These are phyloP conservation scores for Gallinago paraguaiae DNA, from an alignment of 2,113 vertebrate genomes.

Conservation along the genomic window DNA sequence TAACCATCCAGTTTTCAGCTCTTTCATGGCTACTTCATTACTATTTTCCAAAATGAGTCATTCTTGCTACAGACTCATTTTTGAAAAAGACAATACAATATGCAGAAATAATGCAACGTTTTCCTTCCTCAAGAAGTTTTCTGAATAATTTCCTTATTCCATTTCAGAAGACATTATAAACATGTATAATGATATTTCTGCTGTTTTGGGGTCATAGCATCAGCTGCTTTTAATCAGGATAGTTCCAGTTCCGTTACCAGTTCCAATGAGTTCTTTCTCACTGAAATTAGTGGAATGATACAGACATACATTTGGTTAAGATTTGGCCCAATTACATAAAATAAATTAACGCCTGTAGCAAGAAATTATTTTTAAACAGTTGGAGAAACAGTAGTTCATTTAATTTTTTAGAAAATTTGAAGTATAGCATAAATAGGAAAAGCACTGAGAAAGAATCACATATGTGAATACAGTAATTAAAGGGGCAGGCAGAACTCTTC, in stretches of 20 bases:
- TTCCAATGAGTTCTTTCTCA: not conserved
- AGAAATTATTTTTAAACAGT: not conserved
- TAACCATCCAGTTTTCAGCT: not conserved
- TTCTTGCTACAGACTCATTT: not conserved
- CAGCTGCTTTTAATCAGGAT: not conserved
- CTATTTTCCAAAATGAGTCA: conserved; percentile 14
- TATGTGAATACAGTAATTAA: not conserved
- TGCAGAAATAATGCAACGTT: not conserved
- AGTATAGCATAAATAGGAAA: not conserved
- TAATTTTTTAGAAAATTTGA: not conserved
- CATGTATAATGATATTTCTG: not conserved
- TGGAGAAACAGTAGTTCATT: not conserved
- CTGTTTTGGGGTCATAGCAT: not conserved
- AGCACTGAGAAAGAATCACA: not conserved
- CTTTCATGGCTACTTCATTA: conserved; percentile 7
- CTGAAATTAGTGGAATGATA: not conserved
- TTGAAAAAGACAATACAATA: not conserved
- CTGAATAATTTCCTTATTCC: not conserved
- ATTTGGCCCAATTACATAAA: not conserved
- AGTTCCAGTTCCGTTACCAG: not conserved
- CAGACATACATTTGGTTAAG: not conserved
- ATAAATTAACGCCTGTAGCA: not conserved
- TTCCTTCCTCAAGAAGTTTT: not conserved
- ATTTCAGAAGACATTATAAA: not conserved
- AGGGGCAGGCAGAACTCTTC: not conserved